Percentiles rank a stretch among this genome's conserved stretches.
Conservation (phyloP, 1,140 invertebrate species). For the Caerostris extrusa region DNA sequence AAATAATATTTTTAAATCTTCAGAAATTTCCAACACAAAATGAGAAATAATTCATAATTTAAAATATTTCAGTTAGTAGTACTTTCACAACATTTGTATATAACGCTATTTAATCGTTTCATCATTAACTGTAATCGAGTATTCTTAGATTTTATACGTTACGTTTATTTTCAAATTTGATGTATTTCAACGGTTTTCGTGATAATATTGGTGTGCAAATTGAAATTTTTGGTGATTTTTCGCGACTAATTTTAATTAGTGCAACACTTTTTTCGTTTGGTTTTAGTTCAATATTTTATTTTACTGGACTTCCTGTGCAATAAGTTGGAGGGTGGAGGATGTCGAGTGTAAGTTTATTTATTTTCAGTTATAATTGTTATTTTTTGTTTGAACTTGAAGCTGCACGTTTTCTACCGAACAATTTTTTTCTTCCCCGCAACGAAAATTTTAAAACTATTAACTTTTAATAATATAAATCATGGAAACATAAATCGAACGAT, state of each 20-base stretch:
- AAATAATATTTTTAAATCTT: too few relatives aligned
- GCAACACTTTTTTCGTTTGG: not conserved
- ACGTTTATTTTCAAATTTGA: slow-evolving; percentile 51
- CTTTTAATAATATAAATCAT: too few relatives aligned
- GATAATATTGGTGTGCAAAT: not conserved
- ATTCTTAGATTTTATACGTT: slow-evolving; percentile 39
- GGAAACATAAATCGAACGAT: too few relatives aligned
- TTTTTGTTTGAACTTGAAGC: not conserved
- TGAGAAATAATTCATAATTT: too few relatives aligned
- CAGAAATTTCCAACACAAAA: too few relatives aligned
- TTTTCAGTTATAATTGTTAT: not conserved
- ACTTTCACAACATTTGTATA: too few relatives aligned
- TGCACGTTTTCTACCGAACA: too few relatives aligned
- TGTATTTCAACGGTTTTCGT: slow-evolving; percentile 53
- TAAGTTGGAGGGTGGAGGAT: slow-evolving; percentile 64
- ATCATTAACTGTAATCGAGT: slow-evolving; percentile 41
- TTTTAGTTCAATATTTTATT: slow-evolving; percentile 15
- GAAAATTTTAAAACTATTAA: too few relatives aligned
- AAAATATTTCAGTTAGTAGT: too few relatives aligned
- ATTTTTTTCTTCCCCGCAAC: too few relatives aligned
- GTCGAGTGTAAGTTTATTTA: slow-evolving; percentile 61
- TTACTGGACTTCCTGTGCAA: not conserved
- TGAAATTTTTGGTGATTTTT: not conserved
- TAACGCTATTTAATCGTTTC: slow-evolving; percentile 12
- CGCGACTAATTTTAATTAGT: not conserved